Evolutionary conservation across 2,888 invertebrate genomes (phyloP).

Genomic region (Philhelius pedissequus): DNA sequence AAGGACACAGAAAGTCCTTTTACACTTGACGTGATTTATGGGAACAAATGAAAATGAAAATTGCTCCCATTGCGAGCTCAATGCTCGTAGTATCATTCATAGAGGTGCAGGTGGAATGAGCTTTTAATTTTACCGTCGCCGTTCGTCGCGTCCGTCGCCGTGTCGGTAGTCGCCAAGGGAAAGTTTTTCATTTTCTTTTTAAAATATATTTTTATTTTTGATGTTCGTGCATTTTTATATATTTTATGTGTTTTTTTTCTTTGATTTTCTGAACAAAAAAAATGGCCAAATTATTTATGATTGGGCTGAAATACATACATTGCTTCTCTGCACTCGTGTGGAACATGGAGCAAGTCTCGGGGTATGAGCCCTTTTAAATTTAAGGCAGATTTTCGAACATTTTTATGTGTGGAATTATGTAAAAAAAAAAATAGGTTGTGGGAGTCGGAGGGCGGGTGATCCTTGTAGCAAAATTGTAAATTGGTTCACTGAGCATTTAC

Average conservation of each 20-base stretch:
- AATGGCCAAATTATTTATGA: slow-evolving; percentile 68
- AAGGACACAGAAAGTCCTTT: slow-evolving; percentile 35
- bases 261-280: too few relatives aligned
- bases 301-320: slow-evolving; percentile 54
- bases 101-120: slow-evolving; percentile 56
- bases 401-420: slow-evolving; percentile 11
- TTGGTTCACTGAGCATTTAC: slow-evolving; percentile 64
- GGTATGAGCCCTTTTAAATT: slow-evolving; percentile 30
- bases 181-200: slow-evolving; percentile 1
- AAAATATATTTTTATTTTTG: slow-evolving; percentile 5
- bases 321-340: neutral
- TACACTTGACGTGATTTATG: slow-evolving; percentile 66
- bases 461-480: slow-evolving; percentile 52
- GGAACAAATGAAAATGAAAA: slow-evolving; percentile 65
- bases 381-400: slow-evolving; percentile 41
- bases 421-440: neutral
- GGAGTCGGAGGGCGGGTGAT: neutral
- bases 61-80: slow-evolving; percentile 49
- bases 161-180: neutral
- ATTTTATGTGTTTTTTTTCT: slow-evolving; percentile 25
- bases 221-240: slow-evolving; percentile 28
- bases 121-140: slow-evolving; percentile 63
- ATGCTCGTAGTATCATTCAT: slow-evolving; percentile 7
- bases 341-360: neutral
- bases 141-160: too few relatives aligned